A percentile compares a stretch with the other conserved stretches of the same genome.
These are phyloP conservation scores for Rugalucina vietnamica DNA, from an alignment of 2,888 invertebrate species.

Conservation along the genomic window DNA sequence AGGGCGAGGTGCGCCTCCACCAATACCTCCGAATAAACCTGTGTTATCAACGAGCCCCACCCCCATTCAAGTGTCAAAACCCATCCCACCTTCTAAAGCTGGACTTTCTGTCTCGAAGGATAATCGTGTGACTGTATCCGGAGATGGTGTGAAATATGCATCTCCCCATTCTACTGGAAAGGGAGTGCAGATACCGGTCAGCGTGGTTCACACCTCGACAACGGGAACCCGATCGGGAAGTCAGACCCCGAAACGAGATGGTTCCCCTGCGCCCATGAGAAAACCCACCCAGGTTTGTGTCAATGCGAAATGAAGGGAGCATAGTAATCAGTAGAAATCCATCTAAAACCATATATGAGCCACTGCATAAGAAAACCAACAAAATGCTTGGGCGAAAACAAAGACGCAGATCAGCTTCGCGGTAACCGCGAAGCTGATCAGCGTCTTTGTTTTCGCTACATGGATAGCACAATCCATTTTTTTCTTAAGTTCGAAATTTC, in stretches of 20 bases:
- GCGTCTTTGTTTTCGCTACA: too few relatives aligned
- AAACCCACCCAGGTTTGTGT: slow-evolving; percentile 81
- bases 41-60: slow-evolving; percentile 65
- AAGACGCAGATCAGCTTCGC: too few relatives aligned
- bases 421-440: too few relatives aligned
- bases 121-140: slow-evolving; percentile 62
- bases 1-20: slow-evolving; percentile 80
- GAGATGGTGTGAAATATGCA: slow-evolving; percentile 34
- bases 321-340: not conserved
- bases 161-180: slow-evolving; percentile 49
- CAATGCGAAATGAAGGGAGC: slow-evolving; percentile 78
- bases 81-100: slow-evolving; percentile 74
- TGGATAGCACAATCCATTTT: too few relatives aligned
- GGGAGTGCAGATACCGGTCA: slow-evolving; percentile 78
- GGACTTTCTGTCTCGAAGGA: slow-evolving; percentile 74
- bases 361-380: too few relatives aligned
- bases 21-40: slow-evolving; percentile 83
- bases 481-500: too few relatives aligned
- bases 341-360: too few relatives aligned
- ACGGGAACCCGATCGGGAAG: slow-evolving; percentile 56
- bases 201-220: slow-evolving; percentile 70
- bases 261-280: slow-evolving; percentile 75
- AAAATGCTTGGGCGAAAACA: too few relatives aligned
- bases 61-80: slow-evolving; percentile 63
- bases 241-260: slow-evolving; percentile 70